Evolutionary conservation across 1,140 invertebrate species (phyloP), one percentile per base, ranked within the genome.

Genomic region (Bradysia coprophila): DNA sequence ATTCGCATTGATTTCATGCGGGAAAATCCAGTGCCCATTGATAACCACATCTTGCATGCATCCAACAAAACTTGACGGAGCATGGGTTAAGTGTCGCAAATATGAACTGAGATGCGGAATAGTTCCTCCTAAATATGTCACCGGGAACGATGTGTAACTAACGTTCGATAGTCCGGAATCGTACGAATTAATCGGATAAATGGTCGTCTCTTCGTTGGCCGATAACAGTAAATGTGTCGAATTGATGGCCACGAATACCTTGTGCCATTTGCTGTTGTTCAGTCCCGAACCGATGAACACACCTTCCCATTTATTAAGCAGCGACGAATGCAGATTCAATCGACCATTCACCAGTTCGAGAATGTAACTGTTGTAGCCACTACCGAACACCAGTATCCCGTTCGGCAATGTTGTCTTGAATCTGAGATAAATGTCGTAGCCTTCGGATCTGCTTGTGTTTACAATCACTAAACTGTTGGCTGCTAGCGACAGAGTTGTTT

Each of bases 41-140:
- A 94, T 78, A 20, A 78, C 70, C 8, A 93, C 76, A 57, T 96
- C 90, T 59, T 92, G 81, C 57, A 90, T 79, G 58, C 92, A 96
- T 3, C 91, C 91, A 15, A 90, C 78, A 57, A 89, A 88, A 46
- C 72, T 78, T 21, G 77, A 72, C 0, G 78, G 74, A 4, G 73
- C 73, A 48, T 81, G 76, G 0, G 76, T 72, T 31, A 82, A 60
- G 47, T 74, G 73, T 11, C 69, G 63, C 20, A 81, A 61, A 45
- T 76, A 76, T n/a, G 66, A 64, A 21, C 55, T 56, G 5, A 59
- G 43, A 43, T 56, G 57, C 19, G 55, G 71, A 36, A 76, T 75
- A 11, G 78, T 78, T 1, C 80, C 80, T 16, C 84, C 83, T 9
- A 88, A 67, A 48, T 81, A 81, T 2, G 84, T 87, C 6, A 72